Evolutionary conservation across 2,888 invertebrate genomes (phyloP), one percentile per base, ranked within the genome.

Genomic region (Dascillus cervinus): DNA sequence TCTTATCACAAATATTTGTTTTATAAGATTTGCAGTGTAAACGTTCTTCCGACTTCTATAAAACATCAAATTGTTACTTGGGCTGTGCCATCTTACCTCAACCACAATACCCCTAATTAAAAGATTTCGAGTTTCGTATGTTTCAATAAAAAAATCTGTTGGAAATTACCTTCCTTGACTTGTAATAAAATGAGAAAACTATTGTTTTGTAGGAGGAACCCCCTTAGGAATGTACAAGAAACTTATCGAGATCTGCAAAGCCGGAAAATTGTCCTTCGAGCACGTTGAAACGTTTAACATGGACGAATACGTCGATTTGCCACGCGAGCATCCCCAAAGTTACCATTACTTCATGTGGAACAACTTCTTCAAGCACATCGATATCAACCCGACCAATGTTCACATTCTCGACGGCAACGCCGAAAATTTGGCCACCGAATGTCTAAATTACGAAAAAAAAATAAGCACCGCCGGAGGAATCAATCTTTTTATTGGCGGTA

Each of bases 261-360:
- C 74, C 49, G 91, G 90, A 29, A 77, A 80, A 58, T 63, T 96
- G 35, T 91, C 91, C 2, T 96, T 96, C 63, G 81, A 87, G 60
- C 82, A 89, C 70, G 94, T 96, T 5, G 89, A 85, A 57, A 94
- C 95, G 0, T 96, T 96, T 64, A 96, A 95, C 62, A 95, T 95
- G 95, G 95, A 96, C 58, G 95, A 96, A 69, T 96, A 96, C 65
- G 94, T 92, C 78, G 83, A 75, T 25, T 67, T 96, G 32, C 82
- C 90, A 1, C 75, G 88, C 45, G 82, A 89, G 60, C 95, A 96
- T 67, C 83, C 82, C 1, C 90, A 95, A 67, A 90, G 90, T 52
- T 95, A 95, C 68, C 95, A 95, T 64, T 86, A 82, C 58, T 96
- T 88, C 66, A 95, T 96, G 95, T 89, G 83, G 79, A 76, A 87